These are phyloP conservation scores for Helicoverpa zea DNA, from an alignment of 1,140 invertebrate genomes.

Conservation along the genomic window DNA sequence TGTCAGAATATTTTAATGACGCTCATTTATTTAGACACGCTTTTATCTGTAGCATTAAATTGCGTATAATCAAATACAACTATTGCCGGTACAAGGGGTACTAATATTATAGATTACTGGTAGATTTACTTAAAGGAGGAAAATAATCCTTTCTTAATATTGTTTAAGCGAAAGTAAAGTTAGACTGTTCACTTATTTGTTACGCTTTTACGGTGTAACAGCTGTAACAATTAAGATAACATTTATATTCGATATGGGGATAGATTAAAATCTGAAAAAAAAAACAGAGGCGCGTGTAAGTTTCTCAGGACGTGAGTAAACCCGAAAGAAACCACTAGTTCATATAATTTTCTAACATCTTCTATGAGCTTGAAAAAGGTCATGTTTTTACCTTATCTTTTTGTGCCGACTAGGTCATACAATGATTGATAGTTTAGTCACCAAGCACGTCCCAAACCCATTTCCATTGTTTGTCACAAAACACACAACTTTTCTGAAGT, in stretches of 20 bases:
- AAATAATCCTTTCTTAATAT: too few species aligned
- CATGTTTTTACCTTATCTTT: background rate
- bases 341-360: background rate
- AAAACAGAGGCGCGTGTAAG: too few species aligned
- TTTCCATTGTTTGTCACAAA: conserved; percentile 34
- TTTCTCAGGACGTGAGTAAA: too few species aligned
- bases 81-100: background rate
- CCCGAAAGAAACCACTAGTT: too few species aligned
- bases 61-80: conserved; percentile 9
- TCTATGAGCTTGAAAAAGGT: background rate
- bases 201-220: too few species aligned
- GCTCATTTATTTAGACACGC: conserved; percentile 17
- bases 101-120: background rate
- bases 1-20: conserved; percentile 30
- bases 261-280: too few species aligned
- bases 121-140: too few species aligned
- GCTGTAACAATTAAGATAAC: background rate
- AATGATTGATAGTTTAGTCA: conserved; percentile 31
- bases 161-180: too few species aligned
- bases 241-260: too few species aligned
- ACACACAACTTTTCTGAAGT: conserved; percentile 29
- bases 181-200: too few species aligned
- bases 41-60: conserved; percentile 9
- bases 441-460: conserved; percentile 23
- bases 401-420: conserved; percentile 30